Evolutionary conservation across 2,797 vertebrate species (phyloP), one percentile per base, ranked within the genome.

Genomic region (Netta rufina): DNA sequence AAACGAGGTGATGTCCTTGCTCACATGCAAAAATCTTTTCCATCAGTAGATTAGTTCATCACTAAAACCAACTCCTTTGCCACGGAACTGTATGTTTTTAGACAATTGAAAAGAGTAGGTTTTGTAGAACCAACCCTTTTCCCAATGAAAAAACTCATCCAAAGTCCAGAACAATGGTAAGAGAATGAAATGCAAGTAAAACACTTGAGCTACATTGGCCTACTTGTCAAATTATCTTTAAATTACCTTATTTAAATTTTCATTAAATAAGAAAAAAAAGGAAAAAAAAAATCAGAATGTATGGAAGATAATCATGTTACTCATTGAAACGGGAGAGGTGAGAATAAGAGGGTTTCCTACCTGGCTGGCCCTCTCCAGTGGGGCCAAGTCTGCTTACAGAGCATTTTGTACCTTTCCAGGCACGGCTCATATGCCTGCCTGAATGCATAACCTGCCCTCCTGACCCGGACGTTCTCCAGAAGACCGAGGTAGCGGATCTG

Each of bases 351-450:
- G 54, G 6, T 43, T n/a, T 30, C 97, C 91, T 98, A 99, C 99
- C 99, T 99, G 94, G 99, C 98, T 8, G 98, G 98, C 3, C 99
- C 99, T 96, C 93, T 99, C 99, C 99, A 99, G 36, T 99, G 99
- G 28, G 99, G 99, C 99, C 99, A 99, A 0, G 99, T 99, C 88
- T 98, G 98, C 61, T 98, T 99, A 96, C 99, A 99, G 82, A 99
- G 98, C 99, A 99, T 99, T 95, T 99, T 99, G 97, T 99, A 99
- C 95, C 99, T 98, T 75, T 99, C 99, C 67, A 99, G 98, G 84
- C 99, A 99, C 28, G 99, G 98, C 84, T 99, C 99, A 1, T 99
- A 99, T 4, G 97, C 70, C 97, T 99, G 99, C 20, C 99, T 98
- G 98, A 99, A 99, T 11, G 99, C 99, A 0, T 99, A 99, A 45